Percentiles rank a stretch among this genome's conserved stretches.
Evolutionary conservation across 2,797 vertebrate genomes (phyloP).

Genomic region (Channallabes apus): DNA sequence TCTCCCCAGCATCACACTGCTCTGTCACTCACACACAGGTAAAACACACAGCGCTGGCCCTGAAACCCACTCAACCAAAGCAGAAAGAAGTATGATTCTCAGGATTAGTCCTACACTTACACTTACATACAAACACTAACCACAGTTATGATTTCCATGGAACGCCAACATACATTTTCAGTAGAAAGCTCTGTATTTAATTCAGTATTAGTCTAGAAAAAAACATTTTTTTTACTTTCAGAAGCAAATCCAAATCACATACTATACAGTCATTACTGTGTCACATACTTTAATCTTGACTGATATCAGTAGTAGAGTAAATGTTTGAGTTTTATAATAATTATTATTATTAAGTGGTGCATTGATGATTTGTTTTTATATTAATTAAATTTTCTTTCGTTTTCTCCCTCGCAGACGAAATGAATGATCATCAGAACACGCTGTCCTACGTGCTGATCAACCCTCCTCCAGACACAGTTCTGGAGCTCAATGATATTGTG

Average conservation of each 20-base stretch:
- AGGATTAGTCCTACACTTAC: slow-evolving; percentile 17
- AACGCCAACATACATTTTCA: neutral
- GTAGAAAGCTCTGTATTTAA: neutral
- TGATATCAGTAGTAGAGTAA: slow-evolving; percentile 26
- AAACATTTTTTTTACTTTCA: neutral
- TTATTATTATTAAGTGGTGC: slow-evolving; percentile 2
- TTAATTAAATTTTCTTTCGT: slow-evolving; percentile 46
- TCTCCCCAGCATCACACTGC: slow-evolving; percentile 62
- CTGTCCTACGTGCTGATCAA: slow-evolving; percentile 97
- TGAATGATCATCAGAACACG: slow-evolving; percentile 98
- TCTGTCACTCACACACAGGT: slow-evolving; percentile 58
- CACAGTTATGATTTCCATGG: neutral
- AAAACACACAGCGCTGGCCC: slow-evolving; percentile 49
- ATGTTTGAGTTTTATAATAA: neutral
- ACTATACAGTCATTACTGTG: neutral
- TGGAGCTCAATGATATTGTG: slow-evolving; percentile 96
- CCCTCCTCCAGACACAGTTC: slow-evolving; percentile 90
- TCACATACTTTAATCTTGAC: slow-evolving; percentile 17
- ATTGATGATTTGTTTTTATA: neutral
- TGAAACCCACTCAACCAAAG: slow-evolving; percentile 38
- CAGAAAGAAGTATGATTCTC: slow-evolving; percentile 4
- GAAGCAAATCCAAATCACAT: slow-evolving; percentile 11
- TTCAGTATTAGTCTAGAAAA: neutral
- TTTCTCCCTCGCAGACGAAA: slow-evolving; percentile 83
- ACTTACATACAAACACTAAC: slow-evolving; percentile 6